Evolutionary conservation across 37 sponge, comb jelly and placozoan genomes (phyloP).

Genomic region (Ephydatia muelleri): DNA sequence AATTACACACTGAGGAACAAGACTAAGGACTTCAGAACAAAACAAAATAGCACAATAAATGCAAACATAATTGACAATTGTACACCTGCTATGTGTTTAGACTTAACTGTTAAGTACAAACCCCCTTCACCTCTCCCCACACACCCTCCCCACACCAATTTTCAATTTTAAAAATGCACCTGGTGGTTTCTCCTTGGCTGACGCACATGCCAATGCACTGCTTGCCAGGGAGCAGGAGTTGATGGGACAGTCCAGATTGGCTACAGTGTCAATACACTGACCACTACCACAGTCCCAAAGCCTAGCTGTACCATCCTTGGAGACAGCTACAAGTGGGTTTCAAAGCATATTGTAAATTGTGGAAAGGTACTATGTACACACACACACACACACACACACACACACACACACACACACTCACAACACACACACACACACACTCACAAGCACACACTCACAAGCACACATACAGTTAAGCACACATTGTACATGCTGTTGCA

Average conservation of each 20-base stretch:
- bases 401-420: conserved; percentile 19
- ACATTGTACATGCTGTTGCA: background rate
- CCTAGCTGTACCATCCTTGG: conserved; percentile 68
- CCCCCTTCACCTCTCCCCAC: background rate
- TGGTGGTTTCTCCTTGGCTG: background rate
- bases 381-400: conserved; percentile 23
- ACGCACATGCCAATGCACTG: background rate
- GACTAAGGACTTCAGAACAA: too few relatives aligned
- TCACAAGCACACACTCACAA: background rate
- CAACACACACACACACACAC: conserved; percentile 8
- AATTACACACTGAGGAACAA: too few relatives aligned
- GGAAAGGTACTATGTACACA: too few relatives aligned
- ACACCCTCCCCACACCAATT: background rate
- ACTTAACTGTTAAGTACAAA: too few relatives aligned
- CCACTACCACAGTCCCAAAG: conserved; percentile 85
- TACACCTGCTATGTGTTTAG: too few relatives aligned
- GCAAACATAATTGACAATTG: too few relatives aligned
- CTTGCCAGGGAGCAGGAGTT: conserved; percentile 35
- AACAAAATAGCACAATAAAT: too few relatives aligned
- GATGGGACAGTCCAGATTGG: conserved; percentile 12
- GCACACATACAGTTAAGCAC: conserved; percentile 20
- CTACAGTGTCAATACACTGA: conserved; percentile 26
- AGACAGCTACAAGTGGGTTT: conserved; percentile 52
- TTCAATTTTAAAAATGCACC: conserved; percentile 12
- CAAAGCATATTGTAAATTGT: background rate